A percentile compares a stretch with the other conserved stretches of the same genome.
These are phyloP conservation scores for Gallinago stenura DNA, from an alignment of 2,797 vertebrate genomes.

Conservation along the genomic window DNA sequence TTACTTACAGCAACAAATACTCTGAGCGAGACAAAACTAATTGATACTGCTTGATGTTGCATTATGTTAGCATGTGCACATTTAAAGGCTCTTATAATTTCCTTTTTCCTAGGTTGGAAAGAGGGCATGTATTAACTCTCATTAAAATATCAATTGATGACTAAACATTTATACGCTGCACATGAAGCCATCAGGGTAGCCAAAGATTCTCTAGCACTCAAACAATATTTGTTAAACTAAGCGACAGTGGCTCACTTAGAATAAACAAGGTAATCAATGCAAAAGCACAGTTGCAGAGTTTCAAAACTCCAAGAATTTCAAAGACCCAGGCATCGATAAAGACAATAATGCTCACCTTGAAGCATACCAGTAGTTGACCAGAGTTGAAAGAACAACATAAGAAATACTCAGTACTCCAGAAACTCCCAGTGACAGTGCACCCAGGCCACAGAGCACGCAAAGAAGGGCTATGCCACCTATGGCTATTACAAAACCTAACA, in stretches of 20 bases:
- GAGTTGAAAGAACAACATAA: conserved; percentile 74
- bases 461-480: conserved; percentile 80
- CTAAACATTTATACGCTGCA: not conserved
- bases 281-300: not conserved
- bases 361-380: conserved; percentile 76
- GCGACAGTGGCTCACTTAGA: not conserved
- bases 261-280: not conserved
- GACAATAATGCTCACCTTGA: conserved; percentile 64
- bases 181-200: not conserved
- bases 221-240: not conserved
- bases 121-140: not conserved
- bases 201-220: not conserved
- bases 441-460: conserved; percentile 81
- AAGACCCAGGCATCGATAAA: not conserved
- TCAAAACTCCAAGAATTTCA: not conserved
- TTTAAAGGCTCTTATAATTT: not conserved
- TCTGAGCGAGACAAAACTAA: not conserved
- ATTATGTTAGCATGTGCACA: not conserved
- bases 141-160: not conserved
- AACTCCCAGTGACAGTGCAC: conserved; percentile 74
- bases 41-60: not conserved
- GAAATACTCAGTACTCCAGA: conserved; percentile 73
- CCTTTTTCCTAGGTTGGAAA: not conserved
- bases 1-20: not conserved
- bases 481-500: conserved; percentile 80